Percentiles rank a stretch among this genome's conserved stretches.
phyloP scores from a whole-genome alignment of 1,140 invertebrate genomes.

The Bradynema listronoti region DNA sequence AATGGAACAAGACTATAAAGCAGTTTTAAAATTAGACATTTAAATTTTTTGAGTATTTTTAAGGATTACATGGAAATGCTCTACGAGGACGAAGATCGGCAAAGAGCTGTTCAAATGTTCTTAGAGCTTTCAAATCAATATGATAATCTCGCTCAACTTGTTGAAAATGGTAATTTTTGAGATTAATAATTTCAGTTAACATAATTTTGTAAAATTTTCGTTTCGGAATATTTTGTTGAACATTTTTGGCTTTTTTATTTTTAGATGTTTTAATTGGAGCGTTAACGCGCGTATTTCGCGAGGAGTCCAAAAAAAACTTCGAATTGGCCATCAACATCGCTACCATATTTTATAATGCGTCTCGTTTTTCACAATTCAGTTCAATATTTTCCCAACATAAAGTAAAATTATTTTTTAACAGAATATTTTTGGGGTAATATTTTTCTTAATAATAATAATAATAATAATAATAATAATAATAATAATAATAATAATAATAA shows the following conservation, averaged over 20 bases:
- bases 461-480: background rate
- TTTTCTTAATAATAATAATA: background rate
- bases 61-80: constrained; percentile 89
- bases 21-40: no score
- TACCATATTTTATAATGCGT: constrained; percentile 93
- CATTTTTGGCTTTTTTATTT: constrained; percentile 17
- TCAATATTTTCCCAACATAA: constrained; percentile 80
- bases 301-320: constrained; percentile 92
- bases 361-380: constrained; percentile 90
- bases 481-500: no score
- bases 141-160: constrained; percentile 84
- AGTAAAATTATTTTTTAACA: constrained; percentile 59
- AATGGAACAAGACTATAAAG: no score
- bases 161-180: constrained; percentile 76
- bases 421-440: background rate
- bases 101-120: constrained; percentile 83
- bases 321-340: constrained; percentile 92
- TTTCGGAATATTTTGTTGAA: background rate
- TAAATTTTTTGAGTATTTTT: constrained; percentile 59
- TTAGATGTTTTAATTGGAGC: constrained; percentile 89
- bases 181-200: no score
- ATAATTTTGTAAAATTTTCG: constrained; percentile 2
- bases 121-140: constrained; percentile 73
- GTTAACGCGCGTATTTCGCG: constrained; percentile 80
- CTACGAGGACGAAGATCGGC: constrained; percentile 85